phyloP scores from a whole-genome alignment of 1,140 invertebrate genomes.

The Brachystomella parvula region DNA sequence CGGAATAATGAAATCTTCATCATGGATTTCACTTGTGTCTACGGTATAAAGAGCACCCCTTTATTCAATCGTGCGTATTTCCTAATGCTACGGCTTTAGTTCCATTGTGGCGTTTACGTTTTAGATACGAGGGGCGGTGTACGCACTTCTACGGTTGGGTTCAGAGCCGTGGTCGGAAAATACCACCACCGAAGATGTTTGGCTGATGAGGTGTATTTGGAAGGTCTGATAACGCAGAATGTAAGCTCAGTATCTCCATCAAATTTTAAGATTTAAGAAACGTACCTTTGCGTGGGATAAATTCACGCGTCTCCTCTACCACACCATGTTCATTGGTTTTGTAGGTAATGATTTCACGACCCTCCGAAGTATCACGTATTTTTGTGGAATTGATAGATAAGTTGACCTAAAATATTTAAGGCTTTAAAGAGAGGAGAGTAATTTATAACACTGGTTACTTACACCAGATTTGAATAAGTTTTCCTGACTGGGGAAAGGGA shows the following conservation, averaged over 20 bases:
- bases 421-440: not conserved
- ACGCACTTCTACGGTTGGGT: no score
- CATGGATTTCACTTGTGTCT: no score
- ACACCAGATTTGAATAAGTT: not conserved
- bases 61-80: no score
- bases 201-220: not conserved
- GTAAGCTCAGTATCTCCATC: not conserved
- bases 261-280: not conserved
- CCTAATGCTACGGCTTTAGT: no score
- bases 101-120: no score
- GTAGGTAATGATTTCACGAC: not conserved
- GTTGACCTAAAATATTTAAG: not conserved
- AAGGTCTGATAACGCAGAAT: not conserved
- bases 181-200: not conserved
- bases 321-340: not conserved
- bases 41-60: no score
- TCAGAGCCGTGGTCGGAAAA: not conserved
- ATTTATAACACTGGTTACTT: not conserved
- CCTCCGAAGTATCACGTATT: not conserved
- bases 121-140: no score
- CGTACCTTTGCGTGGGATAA: conserved; percentile 5
- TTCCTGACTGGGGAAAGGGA: not conserved
- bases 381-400: not conserved
- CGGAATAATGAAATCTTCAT: no score
- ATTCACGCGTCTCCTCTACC: not conserved